A percentile compares a stretch with the other conserved stretches of the same genome.
Conservation (phyloP, 2,113 vertebrate genomes). For the Aplodontia rufa region DNA sequence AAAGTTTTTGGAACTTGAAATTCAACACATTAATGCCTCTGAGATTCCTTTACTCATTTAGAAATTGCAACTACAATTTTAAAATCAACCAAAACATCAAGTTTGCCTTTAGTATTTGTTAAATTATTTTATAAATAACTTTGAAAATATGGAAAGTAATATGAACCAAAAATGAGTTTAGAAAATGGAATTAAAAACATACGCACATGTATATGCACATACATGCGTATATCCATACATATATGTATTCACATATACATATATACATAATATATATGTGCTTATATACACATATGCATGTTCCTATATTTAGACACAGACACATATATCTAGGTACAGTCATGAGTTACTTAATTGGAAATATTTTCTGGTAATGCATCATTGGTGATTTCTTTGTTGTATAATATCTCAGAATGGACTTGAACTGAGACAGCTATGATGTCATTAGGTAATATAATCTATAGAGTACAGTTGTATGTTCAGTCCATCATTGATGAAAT, state of each 20-base stretch:
- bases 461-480: not conserved
- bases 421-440: not conserved
- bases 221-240: too few species aligned
- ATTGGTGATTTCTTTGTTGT: not conserved
- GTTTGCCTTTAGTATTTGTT: not conserved
- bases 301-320: not conserved
- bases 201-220: not conserved
- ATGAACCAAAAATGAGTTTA: not conserved
- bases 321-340: not conserved
- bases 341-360: not conserved
- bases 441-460: not conserved
- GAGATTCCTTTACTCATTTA: not conserved
- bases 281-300: not conserved
- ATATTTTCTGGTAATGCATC: not conserved
- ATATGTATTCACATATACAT: too few species aligned
- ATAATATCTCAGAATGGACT: not conserved
- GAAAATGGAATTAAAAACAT: not conserved
- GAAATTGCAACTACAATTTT: not conserved
- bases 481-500: not conserved
- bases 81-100: not conserved
- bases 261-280: not conserved
- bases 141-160: not conserved
- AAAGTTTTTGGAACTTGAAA: constrained; percentile 14
- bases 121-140: not conserved
- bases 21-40: not conserved